Percentiles rank a stretch among this genome's conserved stretches.
phyloP scores from a whole-genome alignment of 1,140 invertebrate genomes.

The Dendroctonus ponderosae region DNA sequence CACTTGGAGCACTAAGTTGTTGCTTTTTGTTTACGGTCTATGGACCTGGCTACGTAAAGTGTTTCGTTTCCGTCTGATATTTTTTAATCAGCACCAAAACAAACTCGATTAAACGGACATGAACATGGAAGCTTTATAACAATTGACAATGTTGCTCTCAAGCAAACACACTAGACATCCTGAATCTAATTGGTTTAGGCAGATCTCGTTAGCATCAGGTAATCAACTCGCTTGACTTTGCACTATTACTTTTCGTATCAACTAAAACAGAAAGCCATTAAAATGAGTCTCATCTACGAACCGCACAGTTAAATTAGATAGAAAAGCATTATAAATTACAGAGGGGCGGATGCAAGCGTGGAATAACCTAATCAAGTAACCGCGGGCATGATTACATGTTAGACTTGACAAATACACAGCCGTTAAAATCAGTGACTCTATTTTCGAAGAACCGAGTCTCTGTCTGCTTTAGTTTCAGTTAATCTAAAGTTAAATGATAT shows the following conservation, averaged over 20 bases:
- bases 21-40: slow-evolving; percentile 18
- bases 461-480: no score
- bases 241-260: slow-evolving; percentile 38
- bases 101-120: no score
- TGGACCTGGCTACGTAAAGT: slow-evolving; percentile 13
- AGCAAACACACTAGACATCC: no score
- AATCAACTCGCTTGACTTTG: slow-evolving; percentile 32
- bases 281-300: slow-evolving; percentile 39
- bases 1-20: slow-evolving; percentile 16
- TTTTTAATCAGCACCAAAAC: neutral
- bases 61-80: slow-evolving; percentile 4
- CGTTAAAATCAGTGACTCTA: slow-evolving; percentile 28
- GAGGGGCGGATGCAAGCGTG: slow-evolving; percentile 40
- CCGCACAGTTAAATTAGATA: slow-evolving; percentile 41
- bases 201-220: slow-evolving; percentile 19
- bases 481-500: no score
- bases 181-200: no score
- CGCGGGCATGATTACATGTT: slow-evolving; percentile 45
- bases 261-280: slow-evolving; percentile 42
- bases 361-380: slow-evolving; percentile 46
- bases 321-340: slow-evolving; percentile 45
- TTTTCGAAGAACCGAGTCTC: slow-evolving; percentile 9
- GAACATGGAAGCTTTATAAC: no score
- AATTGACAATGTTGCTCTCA: no score
- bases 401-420: slow-evolving; percentile 39